A percentile compares a stretch with the other conserved stretches of the same genome.
phyloP scores from a whole-genome alignment of 2,888 invertebrate species.

The Stenotaenia linearis region DNA sequence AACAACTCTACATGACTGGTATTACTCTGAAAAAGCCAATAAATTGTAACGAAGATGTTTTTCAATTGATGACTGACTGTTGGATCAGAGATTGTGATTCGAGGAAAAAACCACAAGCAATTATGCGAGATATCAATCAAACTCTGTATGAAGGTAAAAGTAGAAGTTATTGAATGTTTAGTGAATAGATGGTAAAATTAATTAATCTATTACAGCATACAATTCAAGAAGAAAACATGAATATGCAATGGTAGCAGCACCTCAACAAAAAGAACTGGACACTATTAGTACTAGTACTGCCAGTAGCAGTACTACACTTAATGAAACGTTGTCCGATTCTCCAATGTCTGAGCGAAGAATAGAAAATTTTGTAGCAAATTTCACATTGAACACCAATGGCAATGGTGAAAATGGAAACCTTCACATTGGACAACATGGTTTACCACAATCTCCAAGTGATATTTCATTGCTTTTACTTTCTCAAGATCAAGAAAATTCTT shows the following conservation, averaged over 20 bases:
- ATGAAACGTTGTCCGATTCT: neutral
- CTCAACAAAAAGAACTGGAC: neutral
- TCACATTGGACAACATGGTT: neutral
- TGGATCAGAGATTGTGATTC: constrained; percentile 66
- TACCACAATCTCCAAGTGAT: constrained; percentile 1
- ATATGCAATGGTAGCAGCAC: constrained; percentile 53
- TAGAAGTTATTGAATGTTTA: no score
- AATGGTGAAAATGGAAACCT: neutral
- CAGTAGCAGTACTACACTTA: neutral
- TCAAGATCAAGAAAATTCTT: constrained; percentile 35
- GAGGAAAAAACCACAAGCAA: constrained; percentile 72
- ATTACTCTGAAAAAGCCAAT: constrained; percentile 61
- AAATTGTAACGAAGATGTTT: constrained; percentile 69
- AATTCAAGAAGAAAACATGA: constrained; percentile 58
- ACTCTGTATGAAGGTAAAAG: constrained; percentile 65
- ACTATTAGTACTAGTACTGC: neutral
- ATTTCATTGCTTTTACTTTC: neutral
- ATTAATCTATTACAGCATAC: constrained; percentile 55
- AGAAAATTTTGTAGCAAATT: neutral
- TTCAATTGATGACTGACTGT: constrained; percentile 69
- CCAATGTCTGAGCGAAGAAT: neutral
- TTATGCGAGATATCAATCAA: constrained; percentile 78
- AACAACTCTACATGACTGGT: constrained; percentile 61
- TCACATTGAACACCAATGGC: neutral
- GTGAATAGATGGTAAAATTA: no score